Evolutionary conservation across 2,888 invertebrate genomes (phyloP), one percentile per base, ranked within the genome.

Genomic region (Slavum lentiscoides): DNA sequence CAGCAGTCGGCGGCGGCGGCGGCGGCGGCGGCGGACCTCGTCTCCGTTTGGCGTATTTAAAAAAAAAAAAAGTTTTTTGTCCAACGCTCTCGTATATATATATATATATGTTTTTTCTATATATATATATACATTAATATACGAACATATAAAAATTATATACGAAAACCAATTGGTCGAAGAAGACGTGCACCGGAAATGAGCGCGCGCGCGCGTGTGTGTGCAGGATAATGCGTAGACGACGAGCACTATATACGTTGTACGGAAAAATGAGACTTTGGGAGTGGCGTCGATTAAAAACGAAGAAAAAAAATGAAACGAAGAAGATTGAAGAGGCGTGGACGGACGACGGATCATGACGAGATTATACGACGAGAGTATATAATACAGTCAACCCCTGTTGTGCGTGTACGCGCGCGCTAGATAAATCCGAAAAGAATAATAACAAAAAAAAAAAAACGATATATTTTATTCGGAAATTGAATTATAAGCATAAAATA

Each of bases 331-430:
- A 74, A 66, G 74, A 74, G 74, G 74, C 75, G 75, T 67, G 67
- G 75, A 75, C 67, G 30, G 74, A 75, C 67, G 61, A 73, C 23
- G 66, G 59, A n/a, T 59, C 68, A 59, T n/a, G 67, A 68, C 68
- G 43, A 76, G 58, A 76, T 76, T 68, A 76, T 59, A 55, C 9
- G 30, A 30, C 30, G 30, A 30, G 30, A 39, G 23, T 30, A n/a
- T n/a, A n/a, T n/a, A n/a, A n/a, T n/a, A n/a, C n/a, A 68, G 75
- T 76, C 75, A 67, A 76, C 75, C 75, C 75, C 75, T 76, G 68
- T 75, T 75, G 74, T 76, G 23, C 15, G 23, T 55, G 7, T 8
- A 6, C 2, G 30, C 7, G 30, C 13, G 19, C 30, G 64, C 7
- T 53, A 53, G 74, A 75, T 66, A 75, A 58, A 75, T 75, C 75